These are phyloP conservation scores for Pseudochaenichthys georgianus DNA, from an alignment of 2,797 vertebrate genomes.

Conservation along the genomic window DNA sequence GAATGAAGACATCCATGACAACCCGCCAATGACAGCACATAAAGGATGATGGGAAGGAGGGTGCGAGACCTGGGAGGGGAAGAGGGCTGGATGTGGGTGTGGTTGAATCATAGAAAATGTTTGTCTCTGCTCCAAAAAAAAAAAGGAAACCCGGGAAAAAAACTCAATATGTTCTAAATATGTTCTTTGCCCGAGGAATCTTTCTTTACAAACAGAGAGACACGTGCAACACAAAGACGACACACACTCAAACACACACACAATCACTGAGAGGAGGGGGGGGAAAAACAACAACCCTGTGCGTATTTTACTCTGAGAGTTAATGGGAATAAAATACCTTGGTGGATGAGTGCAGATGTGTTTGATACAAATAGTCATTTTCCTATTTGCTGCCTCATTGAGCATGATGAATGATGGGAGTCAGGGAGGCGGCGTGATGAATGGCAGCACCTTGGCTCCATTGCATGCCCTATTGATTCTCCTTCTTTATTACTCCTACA, in stretches of 20 bases:
- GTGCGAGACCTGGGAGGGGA: slow-evolving; percentile 63
- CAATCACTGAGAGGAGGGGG: slow-evolving; percentile 29
- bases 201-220: slow-evolving; percentile 90
- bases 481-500: slow-evolving; percentile 99
- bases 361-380: slow-evolving; percentile 99
- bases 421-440: slow-evolving; percentile 99
- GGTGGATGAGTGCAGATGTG: slow-evolving; percentile 99
- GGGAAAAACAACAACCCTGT: slow-evolving; percentile 91
- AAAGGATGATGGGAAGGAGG: slow-evolving; percentile 72
- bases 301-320: slow-evolving; percentile 99
- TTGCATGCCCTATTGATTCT: slow-evolving; percentile 99
- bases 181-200: slow-evolving; percentile 88
- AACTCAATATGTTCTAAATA: slow-evolving; percentile 77
- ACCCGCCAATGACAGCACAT: slow-evolving; percentile 75
- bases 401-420: slow-evolving; percentile 99
- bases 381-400: slow-evolving; percentile 99
- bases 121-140: slow-evolving; percentile 79
- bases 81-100: slow-evolving; percentile 54
- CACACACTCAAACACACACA: slow-evolving; percentile 68
- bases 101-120: slow-evolving; percentile 69
- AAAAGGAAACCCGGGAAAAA: not conserved
- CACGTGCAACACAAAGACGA: slow-evolving; percentile 64
- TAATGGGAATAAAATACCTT: slow-evolving; percentile 99
- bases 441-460: slow-evolving; percentile 99
- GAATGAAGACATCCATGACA: slow-evolving; percentile 85